These are phyloP conservation scores for Pteronura brasiliensis DNA, from an alignment of 2,113 vertebrate genomes.

Conservation along the genomic window DNA sequence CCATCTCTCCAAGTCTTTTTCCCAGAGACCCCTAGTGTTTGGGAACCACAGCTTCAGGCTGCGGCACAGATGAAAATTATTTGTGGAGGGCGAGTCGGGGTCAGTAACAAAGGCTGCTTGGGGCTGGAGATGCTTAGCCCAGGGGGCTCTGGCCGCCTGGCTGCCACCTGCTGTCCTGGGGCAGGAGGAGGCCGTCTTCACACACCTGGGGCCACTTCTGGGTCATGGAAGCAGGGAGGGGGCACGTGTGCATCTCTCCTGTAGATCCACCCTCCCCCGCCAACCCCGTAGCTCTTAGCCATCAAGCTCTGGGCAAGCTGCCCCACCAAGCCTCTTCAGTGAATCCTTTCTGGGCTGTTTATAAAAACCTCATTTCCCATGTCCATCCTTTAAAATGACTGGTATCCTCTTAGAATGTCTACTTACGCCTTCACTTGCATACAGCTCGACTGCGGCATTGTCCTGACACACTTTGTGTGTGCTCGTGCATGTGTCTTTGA, in stretches of 20 bases:
- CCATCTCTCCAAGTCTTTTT: background rate
- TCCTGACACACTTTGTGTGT: background rate
- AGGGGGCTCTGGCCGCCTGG: background rate
- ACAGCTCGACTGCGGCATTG: background rate
- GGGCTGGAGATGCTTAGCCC: background rate
- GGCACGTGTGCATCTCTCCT: background rate
- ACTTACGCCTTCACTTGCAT: background rate
- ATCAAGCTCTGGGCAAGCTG: background rate
- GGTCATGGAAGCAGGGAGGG: background rate
- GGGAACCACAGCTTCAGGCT: background rate
- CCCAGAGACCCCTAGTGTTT: background rate
- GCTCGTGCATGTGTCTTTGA: rapidly evolving
- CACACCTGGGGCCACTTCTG: background rate
- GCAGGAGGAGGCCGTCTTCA: background rate
- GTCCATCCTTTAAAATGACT: background rate
- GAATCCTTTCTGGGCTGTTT: background rate
- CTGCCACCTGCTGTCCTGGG: background rate
- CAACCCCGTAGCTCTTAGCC: background rate
- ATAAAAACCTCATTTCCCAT: background rate
- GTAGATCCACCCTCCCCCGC: rapidly evolving
- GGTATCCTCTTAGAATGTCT: background rate
- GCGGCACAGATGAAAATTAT: background rate
- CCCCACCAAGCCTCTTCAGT: background rate
- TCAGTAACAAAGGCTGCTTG: background rate
- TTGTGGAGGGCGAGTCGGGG: background rate